Evolutionary conservation across 2,888 invertebrate species (phyloP).

Genomic region (Aquatica leii): DNA sequence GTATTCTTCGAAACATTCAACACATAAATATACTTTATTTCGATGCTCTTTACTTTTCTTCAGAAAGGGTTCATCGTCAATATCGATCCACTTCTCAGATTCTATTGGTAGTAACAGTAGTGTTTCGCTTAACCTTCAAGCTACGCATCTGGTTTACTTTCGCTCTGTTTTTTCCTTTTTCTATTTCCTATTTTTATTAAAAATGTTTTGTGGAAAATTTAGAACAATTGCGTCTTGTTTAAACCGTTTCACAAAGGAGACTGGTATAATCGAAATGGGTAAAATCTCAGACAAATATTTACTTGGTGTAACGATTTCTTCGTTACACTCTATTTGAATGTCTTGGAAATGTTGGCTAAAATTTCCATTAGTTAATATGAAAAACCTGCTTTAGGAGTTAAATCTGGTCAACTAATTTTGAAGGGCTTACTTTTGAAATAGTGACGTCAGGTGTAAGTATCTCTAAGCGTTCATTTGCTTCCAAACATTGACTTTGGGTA

Average conservation of each 20-base stretch:
- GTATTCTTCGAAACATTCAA: neutral
- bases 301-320: constrained; percentile 1
- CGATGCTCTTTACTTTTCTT: neutral
- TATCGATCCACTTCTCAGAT: neutral
- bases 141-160: neutral
- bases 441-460: too few species aligned
- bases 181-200: neutral
- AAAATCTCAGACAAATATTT: constrained; percentile 8
- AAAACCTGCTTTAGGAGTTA: too few species aligned
- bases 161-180: too few species aligned
- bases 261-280: neutral
- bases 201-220: constrained; percentile 6
- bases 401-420: too few species aligned
- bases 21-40: neutral
- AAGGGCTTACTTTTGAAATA: too few species aligned
- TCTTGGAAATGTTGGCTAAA: too few species aligned
- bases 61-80: neutral
- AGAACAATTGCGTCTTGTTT: constrained; percentile 13
- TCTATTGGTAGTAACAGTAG: neutral
- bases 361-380: too few species aligned
- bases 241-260: neutral
- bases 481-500: too few species aligned
- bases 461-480: too few species aligned
- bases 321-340: too few species aligned
- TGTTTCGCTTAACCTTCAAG: neutral